Evolutionary conservation across 1,140 invertebrate species (phyloP).

Genomic region (Maniola jurtina): DNA sequence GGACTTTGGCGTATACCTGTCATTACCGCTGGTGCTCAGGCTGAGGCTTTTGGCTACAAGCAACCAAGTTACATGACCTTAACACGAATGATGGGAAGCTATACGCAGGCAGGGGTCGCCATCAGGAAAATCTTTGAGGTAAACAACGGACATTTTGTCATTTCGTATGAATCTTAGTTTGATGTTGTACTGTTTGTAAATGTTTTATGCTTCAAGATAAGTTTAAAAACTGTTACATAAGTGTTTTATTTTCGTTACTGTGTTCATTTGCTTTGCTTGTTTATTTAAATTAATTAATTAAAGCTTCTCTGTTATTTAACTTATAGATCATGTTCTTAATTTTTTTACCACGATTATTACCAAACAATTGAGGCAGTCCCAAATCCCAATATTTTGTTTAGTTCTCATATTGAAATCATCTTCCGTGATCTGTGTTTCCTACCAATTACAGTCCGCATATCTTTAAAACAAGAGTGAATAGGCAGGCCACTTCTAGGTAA

Average conservation of each 20-base stretch:
- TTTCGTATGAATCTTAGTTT: constrained; percentile 33
- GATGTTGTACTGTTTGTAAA: constrained; percentile 41
- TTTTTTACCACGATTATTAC: no score
- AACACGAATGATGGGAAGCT: constrained; percentile 92
- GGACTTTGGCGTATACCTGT: constrained; percentile 94
- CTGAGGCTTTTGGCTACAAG: constrained; percentile 88
- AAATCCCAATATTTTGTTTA: no score
- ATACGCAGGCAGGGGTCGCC: constrained; percentile 86
- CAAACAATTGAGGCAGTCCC: no score
- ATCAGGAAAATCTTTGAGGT: constrained; percentile 78
- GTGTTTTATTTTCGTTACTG: constrained; percentile 48
- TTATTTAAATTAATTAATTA: constrained; percentile 4
- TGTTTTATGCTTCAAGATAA: constrained; percentile 41
- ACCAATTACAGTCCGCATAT: no score
- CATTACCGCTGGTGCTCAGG: constrained; percentile 90
- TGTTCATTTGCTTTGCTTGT: constrained; percentile 27
- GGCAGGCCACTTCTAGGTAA: no score
- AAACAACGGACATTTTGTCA: constrained; percentile 38
- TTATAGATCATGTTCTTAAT: neutral
- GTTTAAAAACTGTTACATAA: constrained; percentile 36
- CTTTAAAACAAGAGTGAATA: no score
- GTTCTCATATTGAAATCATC: no score
- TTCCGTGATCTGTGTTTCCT: no score
- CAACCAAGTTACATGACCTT: constrained; percentile 85
- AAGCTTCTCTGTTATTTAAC: neutral